A percentile compares a stretch with the other conserved stretches of the same genome.
Evolutionary conservation across 2,113 vertebrate species (phyloP).

Genomic region (Eonycteris spelaea): DNA sequence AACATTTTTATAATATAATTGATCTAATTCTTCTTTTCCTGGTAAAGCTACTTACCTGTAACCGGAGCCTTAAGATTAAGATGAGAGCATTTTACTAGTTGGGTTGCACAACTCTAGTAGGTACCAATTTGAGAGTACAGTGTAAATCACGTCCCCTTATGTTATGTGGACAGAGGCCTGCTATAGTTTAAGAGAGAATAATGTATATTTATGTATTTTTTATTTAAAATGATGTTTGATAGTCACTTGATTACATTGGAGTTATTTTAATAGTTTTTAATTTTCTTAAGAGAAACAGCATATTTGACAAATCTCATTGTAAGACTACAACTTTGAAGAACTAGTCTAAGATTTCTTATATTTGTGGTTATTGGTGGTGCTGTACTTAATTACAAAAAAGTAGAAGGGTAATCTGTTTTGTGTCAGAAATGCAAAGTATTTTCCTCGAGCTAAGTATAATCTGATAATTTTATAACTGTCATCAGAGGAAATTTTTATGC

Average conservation of each 20-base stretch:
- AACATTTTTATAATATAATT: background rate
- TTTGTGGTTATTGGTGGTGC: background rate
- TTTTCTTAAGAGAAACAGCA: background rate
- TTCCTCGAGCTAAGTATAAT: background rate
- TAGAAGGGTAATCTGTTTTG: background rate
- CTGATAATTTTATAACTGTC: background rate
- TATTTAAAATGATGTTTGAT: background rate
- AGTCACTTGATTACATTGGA: background rate
- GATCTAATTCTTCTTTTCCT: background rate
- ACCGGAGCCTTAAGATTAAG: background rate
- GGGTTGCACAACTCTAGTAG: background rate
- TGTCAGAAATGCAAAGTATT: background rate
- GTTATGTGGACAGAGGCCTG: background rate
- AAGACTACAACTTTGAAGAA: background rate
- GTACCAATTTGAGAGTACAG: background rate
- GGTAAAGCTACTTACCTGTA: background rate
- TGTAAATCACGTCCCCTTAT: background rate
- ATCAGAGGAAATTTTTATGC: background rate
- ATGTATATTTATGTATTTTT: background rate
- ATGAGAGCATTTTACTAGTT: background rate
- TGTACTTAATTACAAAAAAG: background rate
- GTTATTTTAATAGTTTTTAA: background rate
- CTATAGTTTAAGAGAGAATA: background rate
- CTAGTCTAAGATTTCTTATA: background rate
- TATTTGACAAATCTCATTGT: background rate